Evolutionary conservation across 2,888 invertebrate species (phyloP).

Genomic region (Tiliacea citrago): DNA sequence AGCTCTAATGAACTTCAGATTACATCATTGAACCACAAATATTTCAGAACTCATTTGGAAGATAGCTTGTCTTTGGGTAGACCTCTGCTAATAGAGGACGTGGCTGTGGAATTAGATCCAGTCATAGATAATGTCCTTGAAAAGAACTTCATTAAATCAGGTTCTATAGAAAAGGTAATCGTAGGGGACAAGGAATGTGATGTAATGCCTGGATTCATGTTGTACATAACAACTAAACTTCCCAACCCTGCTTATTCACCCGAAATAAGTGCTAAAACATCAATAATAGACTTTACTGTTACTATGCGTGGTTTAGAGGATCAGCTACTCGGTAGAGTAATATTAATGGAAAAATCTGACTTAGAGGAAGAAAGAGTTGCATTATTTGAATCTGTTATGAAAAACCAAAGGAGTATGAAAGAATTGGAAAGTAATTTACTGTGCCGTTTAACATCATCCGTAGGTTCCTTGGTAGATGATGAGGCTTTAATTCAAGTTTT

Average conservation of each 20-base stretch:
- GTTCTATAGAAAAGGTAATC: constrained; percentile 98
- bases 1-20: constrained; percentile 97
- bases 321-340: constrained; percentile 97
- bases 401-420: constrained; percentile 98
- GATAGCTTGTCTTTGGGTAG: constrained; percentile 96
- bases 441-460: constrained; percentile 97
- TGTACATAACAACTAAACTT: constrained; percentile 98
- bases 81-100: constrained; percentile 98
- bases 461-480: constrained; percentile 98
- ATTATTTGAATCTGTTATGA: constrained; percentile 98
- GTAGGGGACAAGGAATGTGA: constrained; percentile 99
- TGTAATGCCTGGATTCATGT: constrained; percentile 98
- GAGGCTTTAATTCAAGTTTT: constrained; percentile 98
- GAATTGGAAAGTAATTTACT: constrained; percentile 98
- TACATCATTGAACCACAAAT: constrained; percentile 98
- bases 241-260: constrained; percentile 99
- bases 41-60: constrained; percentile 97
- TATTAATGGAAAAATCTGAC: constrained; percentile 98
- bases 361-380: constrained; percentile 98
- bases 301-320: constrained; percentile 99
- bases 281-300: constrained; percentile 99
- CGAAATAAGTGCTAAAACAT: constrained; percentile 98
- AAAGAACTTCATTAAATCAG: constrained; percentile 99
- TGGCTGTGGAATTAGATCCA: constrained; percentile 98
- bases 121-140: constrained; percentile 99